Evolutionary conservation across 2,113 vertebrate species (phyloP).

Genomic region (Chaetorhynchus papuensis): DNA sequence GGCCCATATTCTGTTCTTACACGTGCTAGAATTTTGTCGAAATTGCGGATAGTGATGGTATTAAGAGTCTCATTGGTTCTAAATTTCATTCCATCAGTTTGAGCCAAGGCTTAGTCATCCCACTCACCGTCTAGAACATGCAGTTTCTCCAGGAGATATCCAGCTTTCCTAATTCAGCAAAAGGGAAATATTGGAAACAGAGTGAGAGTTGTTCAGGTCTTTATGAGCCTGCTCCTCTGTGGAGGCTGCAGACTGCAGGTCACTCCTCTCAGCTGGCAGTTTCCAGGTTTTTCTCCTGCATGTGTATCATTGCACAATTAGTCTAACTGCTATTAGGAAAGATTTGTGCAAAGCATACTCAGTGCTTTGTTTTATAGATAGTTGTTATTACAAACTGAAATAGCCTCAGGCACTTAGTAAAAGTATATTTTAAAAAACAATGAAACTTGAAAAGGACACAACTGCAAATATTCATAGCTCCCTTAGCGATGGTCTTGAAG

Average conservation of each 20-base stretch:
- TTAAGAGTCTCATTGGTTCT: background rate
- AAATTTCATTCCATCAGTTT: background rate
- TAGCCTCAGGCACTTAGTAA: background rate
- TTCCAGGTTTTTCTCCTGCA: background rate
- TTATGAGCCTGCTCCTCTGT: background rate
- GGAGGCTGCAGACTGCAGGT: background rate
- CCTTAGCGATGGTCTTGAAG: background rate
- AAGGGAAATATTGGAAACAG: background rate
- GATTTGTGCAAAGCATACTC: background rate
- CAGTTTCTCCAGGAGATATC: background rate
- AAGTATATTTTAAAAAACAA: background rate
- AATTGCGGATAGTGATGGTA: background rate
- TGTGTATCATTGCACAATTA: background rate
- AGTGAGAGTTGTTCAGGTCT: background rate
- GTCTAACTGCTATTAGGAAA: background rate
- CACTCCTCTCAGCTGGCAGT: background rate
- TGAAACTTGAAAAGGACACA: background rate
- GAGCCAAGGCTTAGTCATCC: background rate
- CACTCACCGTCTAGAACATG: background rate
- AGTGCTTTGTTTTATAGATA: background rate
- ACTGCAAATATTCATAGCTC: constrained; percentile 6
- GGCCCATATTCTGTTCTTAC: background rate
- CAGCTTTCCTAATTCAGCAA: background rate
- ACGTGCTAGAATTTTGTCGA: background rate
- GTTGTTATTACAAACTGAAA: background rate